Conservation (phyloP, 2,888 invertebrate species). For the Drosophila niveifrons region DNA sequence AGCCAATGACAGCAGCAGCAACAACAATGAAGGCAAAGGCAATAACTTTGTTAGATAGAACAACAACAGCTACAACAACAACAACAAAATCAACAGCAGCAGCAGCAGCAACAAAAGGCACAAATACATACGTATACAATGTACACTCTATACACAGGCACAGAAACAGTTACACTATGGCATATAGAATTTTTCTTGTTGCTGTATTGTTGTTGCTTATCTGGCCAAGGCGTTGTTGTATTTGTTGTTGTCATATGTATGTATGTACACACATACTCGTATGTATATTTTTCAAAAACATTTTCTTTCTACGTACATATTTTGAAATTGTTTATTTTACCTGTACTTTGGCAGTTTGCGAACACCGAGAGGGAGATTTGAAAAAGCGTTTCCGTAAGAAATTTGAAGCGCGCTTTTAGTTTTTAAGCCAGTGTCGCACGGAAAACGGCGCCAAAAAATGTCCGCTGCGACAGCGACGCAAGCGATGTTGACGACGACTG, state of each 20-base stretch:
- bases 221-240: conserved; percentile 39
- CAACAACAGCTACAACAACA: conserved; percentile 52
- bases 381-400: conserved; percentile 41
- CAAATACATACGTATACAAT: conserved; percentile 34
- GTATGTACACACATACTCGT: conserved; percentile 15
- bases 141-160: conserved; percentile 33
- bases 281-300: conserved; percentile 27
- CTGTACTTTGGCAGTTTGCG: conserved; percentile 29
- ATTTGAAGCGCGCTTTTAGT: conserved; percentile 36
- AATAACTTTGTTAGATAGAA: conserved; percentile 80
- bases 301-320: conserved; percentile 26
- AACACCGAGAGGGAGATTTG: conserved; percentile 16
- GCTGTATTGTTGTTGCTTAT: conserved; percentile 62
- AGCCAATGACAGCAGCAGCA: conserved; percentile 66
- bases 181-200: conserved; percentile 67
- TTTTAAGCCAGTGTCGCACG: conserved; percentile 34
- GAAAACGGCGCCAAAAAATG: conserved; percentile 73
- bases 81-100: conserved; percentile 29
- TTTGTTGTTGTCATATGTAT: conserved; percentile 36
- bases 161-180: conserved; percentile 66
- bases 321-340: conserved; percentile 57
- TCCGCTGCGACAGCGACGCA: conserved; percentile 27
- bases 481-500: conserved; percentile 19
- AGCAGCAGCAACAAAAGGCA: conserved; percentile 62
- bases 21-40: conserved; percentile 54